Evolutionary conservation across 1,140 invertebrate species (phyloP), one percentile per base, ranked within the genome.

Genomic region (Cotesia vestalis): DNA sequence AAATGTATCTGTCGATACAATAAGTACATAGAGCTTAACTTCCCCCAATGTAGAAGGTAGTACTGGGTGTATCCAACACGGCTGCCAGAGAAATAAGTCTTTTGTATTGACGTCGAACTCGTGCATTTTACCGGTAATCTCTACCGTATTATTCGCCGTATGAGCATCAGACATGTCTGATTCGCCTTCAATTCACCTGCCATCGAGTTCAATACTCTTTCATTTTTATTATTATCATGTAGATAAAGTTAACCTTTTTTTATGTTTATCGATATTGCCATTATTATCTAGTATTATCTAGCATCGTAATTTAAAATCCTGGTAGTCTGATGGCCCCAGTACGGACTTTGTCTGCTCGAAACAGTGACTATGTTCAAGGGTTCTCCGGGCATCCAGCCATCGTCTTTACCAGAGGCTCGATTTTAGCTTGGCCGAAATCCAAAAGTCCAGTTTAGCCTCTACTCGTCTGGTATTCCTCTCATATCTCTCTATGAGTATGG

Each of bases 151-250:
- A 66, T 52, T 53, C 14, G 36, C 17, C 51, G 52, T 66, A 53
- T 46, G 14, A 27, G 40, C 27, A 36, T 36, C 59, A 35, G 55
- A 63, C 57, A 70, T 60, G 53, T 70, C 59, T 36, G 12, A 55
- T 60, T 6, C 46, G 68, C 17, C 59, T 70, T 62, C n/a, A 60
- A 71, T 71, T 71, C 61, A 72, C 70, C 35, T 66, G 69, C 51
- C 40, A 62, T 62, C 27, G n/a, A 71, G 69, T 72, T 72, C 70
- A 66, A 66, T 66, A 53, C 55, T 20, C 36, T 14, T 14, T 52
- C 17, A 38, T 66, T 62, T 20, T 62, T 17, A 51, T 62, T 38
- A 55, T 66, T 66, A 61, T 61, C 27, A 61, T 61, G 27, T n/a
- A 68, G 35, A 68, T 68, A 53, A 8, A 40, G 1, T 8, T 40